These are phyloP conservation scores for Bombus waltoni DNA, from an alignment of 1,140 invertebrate species.

Conservation along the genomic window DNA sequence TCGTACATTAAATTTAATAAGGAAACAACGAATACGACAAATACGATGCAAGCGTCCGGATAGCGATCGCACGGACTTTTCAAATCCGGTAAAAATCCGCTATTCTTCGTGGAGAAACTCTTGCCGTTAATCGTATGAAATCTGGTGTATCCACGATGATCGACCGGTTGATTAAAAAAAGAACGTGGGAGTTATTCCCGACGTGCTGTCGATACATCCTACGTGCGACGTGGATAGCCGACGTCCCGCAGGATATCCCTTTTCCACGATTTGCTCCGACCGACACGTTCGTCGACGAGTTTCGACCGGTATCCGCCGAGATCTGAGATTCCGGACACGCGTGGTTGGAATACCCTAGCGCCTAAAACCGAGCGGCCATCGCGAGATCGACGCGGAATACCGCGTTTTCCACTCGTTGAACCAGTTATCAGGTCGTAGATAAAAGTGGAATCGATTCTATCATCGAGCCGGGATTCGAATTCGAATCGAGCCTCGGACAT, in stretches of 20 bases:
- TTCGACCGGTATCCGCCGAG: neutral
- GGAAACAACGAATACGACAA: no score
- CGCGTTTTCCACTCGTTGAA: neutral
- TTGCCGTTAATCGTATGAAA: no score
- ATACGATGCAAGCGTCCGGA: no score
- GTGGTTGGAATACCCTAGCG: neutral
- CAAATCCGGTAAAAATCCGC: no score
- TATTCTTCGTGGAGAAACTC: no score
- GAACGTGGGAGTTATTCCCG: neutral
- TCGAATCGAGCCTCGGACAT: neutral
- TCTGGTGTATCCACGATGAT: neutral
- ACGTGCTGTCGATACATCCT: neutral
- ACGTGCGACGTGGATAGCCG: neutral
- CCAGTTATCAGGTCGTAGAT: neutral
- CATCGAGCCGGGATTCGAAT: neutral
- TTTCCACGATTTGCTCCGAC: neutral
- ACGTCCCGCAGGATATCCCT: neutral
- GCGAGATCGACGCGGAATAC: neutral
- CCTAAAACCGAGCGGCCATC: neutral
- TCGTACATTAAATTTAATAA: no score
- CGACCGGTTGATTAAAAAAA: neutral
- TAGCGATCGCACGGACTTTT: no score
- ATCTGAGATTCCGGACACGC: conserved; percentile 4
- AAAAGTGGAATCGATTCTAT: neutral
- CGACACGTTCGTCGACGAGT: neutral